These are phyloP conservation scores for Promerops cafer DNA, from an alignment of 2,113 vertebrate species.

Conservation along the genomic window DNA sequence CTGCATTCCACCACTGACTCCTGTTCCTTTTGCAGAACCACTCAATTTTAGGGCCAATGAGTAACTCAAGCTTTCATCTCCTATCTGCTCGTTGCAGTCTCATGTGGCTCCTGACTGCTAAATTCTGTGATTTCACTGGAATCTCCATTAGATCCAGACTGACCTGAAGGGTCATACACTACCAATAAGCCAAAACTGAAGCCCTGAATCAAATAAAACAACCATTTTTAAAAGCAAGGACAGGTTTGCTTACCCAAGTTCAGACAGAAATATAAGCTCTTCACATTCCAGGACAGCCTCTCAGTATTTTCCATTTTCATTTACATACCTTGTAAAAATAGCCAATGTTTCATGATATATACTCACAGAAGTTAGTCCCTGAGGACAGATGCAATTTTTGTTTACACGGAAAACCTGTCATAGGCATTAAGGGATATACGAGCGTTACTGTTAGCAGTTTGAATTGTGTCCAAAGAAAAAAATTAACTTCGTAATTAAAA, in stretches of 20 bases:
- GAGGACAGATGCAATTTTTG: slow-evolving; percentile 52
- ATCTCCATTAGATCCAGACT: neutral
- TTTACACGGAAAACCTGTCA: slow-evolving; percentile 44
- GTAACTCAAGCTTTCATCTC: neutral
- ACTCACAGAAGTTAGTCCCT: neutral
- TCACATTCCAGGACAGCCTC: slow-evolving; percentile 46
- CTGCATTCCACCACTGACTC: neutral
- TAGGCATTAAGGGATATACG: slow-evolving; percentile 7
- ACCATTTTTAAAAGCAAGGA: neutral
- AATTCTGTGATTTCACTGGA: neutral
- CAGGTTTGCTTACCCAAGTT: slow-evolving; percentile 25
- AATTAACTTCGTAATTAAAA: slow-evolving; percentile 48
- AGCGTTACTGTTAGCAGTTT: slow-evolving; percentile 1
- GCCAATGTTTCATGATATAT: neutral
- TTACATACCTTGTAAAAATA: slow-evolving; percentile 53
- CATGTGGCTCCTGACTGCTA: neutral
- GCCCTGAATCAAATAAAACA: neutral
- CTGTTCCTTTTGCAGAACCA: slow-evolving; percentile 27
- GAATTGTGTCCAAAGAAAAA: slow-evolving; percentile 47
- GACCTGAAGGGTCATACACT: neutral
- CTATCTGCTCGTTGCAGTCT: neutral
- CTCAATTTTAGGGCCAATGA: neutral
- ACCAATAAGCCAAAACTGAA: neutral
- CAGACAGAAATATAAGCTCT: slow-evolving; percentile 48
- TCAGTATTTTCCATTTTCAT: slow-evolving; percentile 57